Evolutionary conservation across 2,113 vertebrate species (phyloP).

Genomic region (Noturus placidus): DNA sequence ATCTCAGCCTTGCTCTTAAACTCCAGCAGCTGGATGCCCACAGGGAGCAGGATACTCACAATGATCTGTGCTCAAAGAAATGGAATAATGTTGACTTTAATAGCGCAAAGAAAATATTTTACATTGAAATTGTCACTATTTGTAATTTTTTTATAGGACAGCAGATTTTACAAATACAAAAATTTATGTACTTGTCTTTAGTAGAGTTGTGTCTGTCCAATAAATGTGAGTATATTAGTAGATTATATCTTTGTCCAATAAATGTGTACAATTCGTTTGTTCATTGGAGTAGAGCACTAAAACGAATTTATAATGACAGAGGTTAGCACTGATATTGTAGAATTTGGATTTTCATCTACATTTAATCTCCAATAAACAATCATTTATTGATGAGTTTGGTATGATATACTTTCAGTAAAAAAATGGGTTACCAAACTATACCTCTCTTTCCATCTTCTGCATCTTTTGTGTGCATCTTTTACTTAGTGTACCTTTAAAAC

Average conservation of each 20-base stretch:
- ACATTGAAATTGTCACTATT: background rate
- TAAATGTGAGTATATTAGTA: no score
- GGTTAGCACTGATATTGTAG: background rate
- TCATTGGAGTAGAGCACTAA: no score
- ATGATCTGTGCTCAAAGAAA: slow-evolving; percentile 76
- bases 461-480: background rate
- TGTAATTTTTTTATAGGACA: background rate
- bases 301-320: no score
- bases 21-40: slow-evolving; percentile 87
- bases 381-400: background rate
- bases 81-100: background rate
- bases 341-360: background rate
- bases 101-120: background rate
- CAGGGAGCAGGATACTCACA: slow-evolving; percentile 88
- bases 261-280: no score
- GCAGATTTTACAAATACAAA: background rate
- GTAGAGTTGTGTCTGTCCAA: no score
- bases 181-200: no score
- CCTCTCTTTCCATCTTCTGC: background rate
- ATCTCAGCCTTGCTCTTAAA: slow-evolving; percentile 98
- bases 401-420: background rate
- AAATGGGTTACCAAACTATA: background rate
- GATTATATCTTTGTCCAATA: no score
- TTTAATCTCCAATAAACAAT: background rate
- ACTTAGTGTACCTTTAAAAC: background rate